Conservation (phyloP, 2,797 vertebrate genomes). For the Loriculus beryllinus region DNA sequence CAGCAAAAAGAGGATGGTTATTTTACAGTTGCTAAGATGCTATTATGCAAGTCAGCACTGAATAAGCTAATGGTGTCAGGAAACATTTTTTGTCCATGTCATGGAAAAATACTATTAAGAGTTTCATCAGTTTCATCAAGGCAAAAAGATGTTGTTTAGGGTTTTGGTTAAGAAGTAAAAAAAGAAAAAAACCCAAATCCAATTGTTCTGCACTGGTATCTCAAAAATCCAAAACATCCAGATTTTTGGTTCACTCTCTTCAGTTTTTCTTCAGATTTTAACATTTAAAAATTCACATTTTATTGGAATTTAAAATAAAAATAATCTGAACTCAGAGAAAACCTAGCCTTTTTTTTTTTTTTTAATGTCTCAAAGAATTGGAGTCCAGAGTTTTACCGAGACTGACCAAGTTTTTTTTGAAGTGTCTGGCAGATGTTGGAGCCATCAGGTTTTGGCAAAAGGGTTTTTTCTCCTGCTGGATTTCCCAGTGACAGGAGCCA, state of each 20-base stretch:
- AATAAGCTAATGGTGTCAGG: not conserved
- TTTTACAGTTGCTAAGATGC: conserved; percentile 28
- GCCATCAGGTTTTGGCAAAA: not conserved
- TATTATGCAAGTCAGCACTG: conserved; percentile 6
- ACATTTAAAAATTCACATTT: not conserved
- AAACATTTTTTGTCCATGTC: not conserved
- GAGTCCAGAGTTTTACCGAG: not conserved
- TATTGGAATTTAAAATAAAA: not conserved
- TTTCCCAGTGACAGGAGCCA: not conserved
- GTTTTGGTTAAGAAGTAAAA: not conserved
- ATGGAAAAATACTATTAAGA: not conserved
- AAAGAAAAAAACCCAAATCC: not conserved
- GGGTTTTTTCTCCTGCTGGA: not conserved
- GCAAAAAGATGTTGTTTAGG: not conserved
- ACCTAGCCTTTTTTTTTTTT: not conserved
- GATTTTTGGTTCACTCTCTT: not conserved
- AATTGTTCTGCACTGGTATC: not conserved
- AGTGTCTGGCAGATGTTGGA: not conserved
- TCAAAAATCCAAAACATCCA: not conserved
- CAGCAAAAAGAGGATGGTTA: conserved; percentile 1
- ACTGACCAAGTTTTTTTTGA: not conserved
- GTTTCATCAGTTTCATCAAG: not conserved
- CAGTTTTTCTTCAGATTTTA: not conserved
- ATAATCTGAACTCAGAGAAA: not conserved
- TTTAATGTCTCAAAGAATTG: not conserved